Percentiles rank a stretch among this genome's conserved stretches.
Evolutionary conservation across 2,113 vertebrate genomes (phyloP).

Genomic region (Thamnaconus septentrionalis): DNA sequence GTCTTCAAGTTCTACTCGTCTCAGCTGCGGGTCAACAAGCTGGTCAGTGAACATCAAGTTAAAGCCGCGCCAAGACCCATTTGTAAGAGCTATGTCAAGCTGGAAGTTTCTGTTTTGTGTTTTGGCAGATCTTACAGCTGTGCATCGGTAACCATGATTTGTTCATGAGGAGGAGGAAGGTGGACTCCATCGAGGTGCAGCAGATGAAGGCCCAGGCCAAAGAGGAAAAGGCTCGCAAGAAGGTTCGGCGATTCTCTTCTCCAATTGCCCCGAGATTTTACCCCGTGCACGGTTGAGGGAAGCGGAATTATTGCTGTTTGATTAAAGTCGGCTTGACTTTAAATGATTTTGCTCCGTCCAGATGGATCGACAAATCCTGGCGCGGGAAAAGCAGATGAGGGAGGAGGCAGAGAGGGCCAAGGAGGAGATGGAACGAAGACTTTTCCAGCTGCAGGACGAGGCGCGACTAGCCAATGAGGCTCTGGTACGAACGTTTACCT

Average conservation of each 20-base stretch:
- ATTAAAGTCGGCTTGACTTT: background rate
- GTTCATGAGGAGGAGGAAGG: constrained; percentile 90
- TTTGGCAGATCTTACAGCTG: constrained; percentile 83
- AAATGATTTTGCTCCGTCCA: constrained; percentile 9
- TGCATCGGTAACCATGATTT: constrained; percentile 91
- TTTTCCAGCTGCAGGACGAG: constrained; percentile 91
- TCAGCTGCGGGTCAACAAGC: constrained; percentile 88
- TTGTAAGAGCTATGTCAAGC: background rate
- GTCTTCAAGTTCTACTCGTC: constrained; percentile 94
- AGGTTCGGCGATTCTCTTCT: constrained; percentile 65
- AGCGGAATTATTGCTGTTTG: background rate
- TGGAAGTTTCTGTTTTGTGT: background rate
- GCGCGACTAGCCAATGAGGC: constrained; percentile 88
- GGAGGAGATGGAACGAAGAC: constrained; percentile 85
- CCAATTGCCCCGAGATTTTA: no score
- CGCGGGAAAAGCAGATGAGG: constrained; percentile 34
- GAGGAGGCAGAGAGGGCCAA: constrained; percentile 86
- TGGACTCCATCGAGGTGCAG: constrained; percentile 90
- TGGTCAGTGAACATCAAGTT: constrained; percentile 73
- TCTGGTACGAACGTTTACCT: constrained; percentile 73
- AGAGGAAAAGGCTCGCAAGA: constrained; percentile 90
- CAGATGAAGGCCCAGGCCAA: constrained; percentile 93
- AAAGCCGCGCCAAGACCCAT: background rate
- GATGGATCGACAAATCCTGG: constrained; percentile 85
- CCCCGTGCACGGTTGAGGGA: no score